phyloP scores from a whole-genome alignment of 1,140 invertebrate species.

The Patella vulgata region DNA sequence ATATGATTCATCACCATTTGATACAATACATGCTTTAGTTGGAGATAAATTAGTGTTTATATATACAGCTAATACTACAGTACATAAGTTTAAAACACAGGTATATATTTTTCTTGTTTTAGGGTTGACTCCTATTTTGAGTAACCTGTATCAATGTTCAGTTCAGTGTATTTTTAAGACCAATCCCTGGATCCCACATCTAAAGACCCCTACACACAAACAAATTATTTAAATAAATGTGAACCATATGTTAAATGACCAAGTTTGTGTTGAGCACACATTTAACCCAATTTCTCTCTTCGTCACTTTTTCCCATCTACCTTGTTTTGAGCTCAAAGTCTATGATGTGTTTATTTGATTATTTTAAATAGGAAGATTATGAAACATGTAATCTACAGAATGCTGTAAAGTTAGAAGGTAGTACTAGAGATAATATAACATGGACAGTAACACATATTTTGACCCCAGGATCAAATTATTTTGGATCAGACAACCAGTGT shows the following conservation, averaged over 20 bases:
- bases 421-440: not conserved
- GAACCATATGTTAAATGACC: too few species aligned
- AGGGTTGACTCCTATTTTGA: not conserved
- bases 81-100: constrained; percentile 16
- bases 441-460: constrained; percentile 2
- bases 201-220: too few species aligned
- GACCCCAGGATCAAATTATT: constrained; percentile 13
- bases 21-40: constrained; percentile 21
- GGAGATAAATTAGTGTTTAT: constrained; percentile 22
- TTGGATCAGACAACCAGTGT: constrained; percentile 18
- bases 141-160: too few species aligned
- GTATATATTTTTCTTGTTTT: constrained; percentile 3
- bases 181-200: too few species aligned
- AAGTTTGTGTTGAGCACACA: too few species aligned
- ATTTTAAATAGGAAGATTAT: constrained; percentile 19
- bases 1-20: constrained; percentile 12
- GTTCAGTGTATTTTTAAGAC: too few species aligned
- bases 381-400: constrained; percentile 21
- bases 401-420: constrained; percentile 3
- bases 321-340: not conserved
- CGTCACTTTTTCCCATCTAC: too few species aligned
- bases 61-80: constrained; percentile 13
- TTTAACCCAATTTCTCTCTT: too few species aligned
- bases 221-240: too few species aligned
- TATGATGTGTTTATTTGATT: not conserved